Evolutionary conservation across 2,888 invertebrate species (phyloP).

Genomic region (Yponomeuta cagnagella): DNA sequence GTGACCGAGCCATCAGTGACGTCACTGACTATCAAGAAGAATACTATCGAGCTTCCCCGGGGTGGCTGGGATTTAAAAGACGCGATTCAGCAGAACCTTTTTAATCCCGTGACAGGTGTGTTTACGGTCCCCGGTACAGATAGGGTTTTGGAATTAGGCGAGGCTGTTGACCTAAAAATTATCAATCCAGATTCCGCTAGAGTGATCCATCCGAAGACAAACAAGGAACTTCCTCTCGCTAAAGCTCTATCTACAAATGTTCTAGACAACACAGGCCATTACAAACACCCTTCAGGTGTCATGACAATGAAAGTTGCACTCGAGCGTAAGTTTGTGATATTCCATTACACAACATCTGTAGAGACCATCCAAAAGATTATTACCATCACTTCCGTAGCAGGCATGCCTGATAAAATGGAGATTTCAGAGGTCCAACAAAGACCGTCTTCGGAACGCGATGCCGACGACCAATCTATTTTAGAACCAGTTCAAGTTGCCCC

Average conservation of each 20-base stretch:
- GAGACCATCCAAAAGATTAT: constrained; percentile 77
- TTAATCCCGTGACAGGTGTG: constrained; percentile 88
- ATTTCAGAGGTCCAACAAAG: constrained; percentile 69
- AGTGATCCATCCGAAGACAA: constrained; percentile 85
- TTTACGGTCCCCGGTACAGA: constrained; percentile 93
- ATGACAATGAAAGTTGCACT: constrained; percentile 87
- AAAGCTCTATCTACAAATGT: constrained; percentile 87
- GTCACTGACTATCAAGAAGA: constrained; percentile 76
- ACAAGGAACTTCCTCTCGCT: constrained; percentile 79
- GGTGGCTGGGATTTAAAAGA: constrained; percentile 90
- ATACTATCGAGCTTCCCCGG: constrained; percentile 85
- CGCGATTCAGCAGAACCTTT: constrained; percentile 87
- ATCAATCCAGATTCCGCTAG: constrained; percentile 89
- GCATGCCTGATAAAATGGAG: constrained; percentile 83
- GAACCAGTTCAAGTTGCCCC: constrained; percentile 84
- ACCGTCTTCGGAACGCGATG: constrained; percentile 25
- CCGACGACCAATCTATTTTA: constrained; percentile 60
- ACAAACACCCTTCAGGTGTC: constrained; percentile 68
- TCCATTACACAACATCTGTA: constrained; percentile 69
- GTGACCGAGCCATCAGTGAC: constrained; percentile 68
- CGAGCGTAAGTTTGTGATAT: constrained; percentile 76
- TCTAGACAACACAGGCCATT: constrained; percentile 86
- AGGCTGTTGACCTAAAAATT: constrained; percentile 89
- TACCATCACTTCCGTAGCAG: constrained; percentile 82
- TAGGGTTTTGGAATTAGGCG: constrained; percentile 87